Evolutionary conservation across 2,113 vertebrate species (phyloP).

Genomic region (Empidonax alnorum): DNA sequence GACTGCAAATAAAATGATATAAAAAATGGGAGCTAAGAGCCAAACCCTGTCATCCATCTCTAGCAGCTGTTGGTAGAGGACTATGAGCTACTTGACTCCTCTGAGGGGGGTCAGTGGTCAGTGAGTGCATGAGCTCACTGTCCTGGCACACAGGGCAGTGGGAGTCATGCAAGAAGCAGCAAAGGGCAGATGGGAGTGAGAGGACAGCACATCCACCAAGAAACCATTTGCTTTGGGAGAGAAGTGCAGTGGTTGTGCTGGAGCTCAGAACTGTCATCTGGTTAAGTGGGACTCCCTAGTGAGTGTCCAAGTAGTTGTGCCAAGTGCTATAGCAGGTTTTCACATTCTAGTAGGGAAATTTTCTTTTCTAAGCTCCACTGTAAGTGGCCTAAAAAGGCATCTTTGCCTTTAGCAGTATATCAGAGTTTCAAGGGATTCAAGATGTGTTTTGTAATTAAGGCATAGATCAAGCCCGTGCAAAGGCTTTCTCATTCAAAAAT

Average conservation of each 20-base stretch:
- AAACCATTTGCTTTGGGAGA: background rate
- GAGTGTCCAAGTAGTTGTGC: background rate
- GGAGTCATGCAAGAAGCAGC: background rate
- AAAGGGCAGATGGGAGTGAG: fast-evolving
- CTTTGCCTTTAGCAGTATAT: background rate
- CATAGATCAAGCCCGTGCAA: background rate
- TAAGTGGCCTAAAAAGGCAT: background rate
- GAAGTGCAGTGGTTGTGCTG: background rate
- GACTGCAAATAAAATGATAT: background rate
- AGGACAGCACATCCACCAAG: background rate
- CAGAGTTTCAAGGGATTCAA: background rate
- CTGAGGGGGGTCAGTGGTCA: fast-evolving
- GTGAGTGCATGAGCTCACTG: background rate
- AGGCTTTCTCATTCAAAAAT: background rate
- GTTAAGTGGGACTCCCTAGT: background rate
- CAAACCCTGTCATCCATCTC: background rate
- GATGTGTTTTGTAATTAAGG: background rate
- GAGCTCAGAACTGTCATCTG: background rate
- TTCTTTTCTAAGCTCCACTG: background rate
- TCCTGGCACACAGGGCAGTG: background rate
- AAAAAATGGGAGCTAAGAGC: background rate
- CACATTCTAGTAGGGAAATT: background rate
- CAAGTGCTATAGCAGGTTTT: background rate
- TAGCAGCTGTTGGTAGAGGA: background rate
- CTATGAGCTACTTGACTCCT: background rate